Base-by-base conservation (phyloP, 2,113 vertebrate genomes). In the Mola mola region DNA sequence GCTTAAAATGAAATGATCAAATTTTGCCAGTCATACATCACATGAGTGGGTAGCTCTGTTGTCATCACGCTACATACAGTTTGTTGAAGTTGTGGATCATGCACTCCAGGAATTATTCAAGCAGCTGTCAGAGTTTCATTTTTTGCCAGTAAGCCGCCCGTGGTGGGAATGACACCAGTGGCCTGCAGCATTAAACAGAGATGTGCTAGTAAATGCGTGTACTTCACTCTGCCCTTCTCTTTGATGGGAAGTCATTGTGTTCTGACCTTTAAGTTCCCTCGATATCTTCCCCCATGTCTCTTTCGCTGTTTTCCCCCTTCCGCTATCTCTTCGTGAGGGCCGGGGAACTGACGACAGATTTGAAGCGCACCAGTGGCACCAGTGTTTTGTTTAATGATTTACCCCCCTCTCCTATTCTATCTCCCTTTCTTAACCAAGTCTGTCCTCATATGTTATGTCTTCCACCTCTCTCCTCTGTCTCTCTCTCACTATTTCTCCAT, bases 181-280 rank as follows among this genome's bases (percentile, higher is more conserved):
- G 63, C 80, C 58, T 28, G 48, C 63, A 47, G 65, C 59, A 13
- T 61, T 50, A 62, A 48, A 44, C 58, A 16, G 28, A 70, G 73
- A 74, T 53, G 34, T 47, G 46, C 55, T 42, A 47, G 33, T 64
- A 48, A 69, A 79, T 74, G 59, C 5, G 20, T 68, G 33, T 69
- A 72, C 83, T 86, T 84, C 78, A 85, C 82, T 81, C 66, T 59
- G 66, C 60, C 74, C 79, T 72, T 64, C 34, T 53, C 43, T 66
- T 80, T 81, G 75, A 84, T 82, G 63, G 79, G 59, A 84, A 72
- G 63, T 76, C 66, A 69, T 84, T 77, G 72, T 72, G 68, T 84
- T 76, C 63, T 84, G 86, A 86, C 83, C 86, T 88, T 84, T 86
- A 75, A 48, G 73, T 79, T 82, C 46, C 71, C 66, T 60, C 55